Evolutionary conservation across 2,113 vertebrate species (phyloP).

Genomic region (Elephas maximus): DNA sequence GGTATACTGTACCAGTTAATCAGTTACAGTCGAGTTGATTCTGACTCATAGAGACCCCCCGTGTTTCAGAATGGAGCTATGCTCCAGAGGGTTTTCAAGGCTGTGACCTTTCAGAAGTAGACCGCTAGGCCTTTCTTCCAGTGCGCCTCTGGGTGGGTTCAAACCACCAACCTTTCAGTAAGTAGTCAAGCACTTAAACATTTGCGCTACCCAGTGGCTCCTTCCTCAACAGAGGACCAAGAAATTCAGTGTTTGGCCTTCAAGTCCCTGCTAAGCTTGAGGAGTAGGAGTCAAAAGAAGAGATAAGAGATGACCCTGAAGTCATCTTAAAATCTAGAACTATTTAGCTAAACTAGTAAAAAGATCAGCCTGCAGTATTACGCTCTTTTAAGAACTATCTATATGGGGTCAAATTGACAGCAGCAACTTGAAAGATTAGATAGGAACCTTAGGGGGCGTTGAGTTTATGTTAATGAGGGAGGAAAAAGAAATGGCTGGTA

Average conservation of each 20-base stretch:
- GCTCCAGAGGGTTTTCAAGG: neutral
- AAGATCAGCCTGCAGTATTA: no score
- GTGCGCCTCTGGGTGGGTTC: neutral
- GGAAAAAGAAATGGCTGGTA: no score
- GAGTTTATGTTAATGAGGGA: no score
- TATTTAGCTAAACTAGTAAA: no score
- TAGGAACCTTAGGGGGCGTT: no score
- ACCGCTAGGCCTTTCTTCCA: neutral
- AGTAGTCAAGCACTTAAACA: neutral
- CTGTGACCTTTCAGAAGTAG: neutral
- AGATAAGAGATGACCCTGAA: neutral
- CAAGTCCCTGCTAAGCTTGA: neutral
- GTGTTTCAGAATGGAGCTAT: neutral
- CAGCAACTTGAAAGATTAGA: no score
- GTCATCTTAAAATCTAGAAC: no score
- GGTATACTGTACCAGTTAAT: neutral
- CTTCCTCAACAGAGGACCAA: neutral
- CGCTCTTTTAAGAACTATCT: no score
- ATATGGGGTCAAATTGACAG: no score
- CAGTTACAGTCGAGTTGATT: neutral
- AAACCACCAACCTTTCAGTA: neutral
- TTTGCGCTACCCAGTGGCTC: neutral
- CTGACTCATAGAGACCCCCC: neutral
- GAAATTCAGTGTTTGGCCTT: neutral
- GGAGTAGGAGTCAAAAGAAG: neutral